Evolutionary conservation across 2,888 invertebrate species (phyloP).

Genomic region (Sericinus montela): DNA sequence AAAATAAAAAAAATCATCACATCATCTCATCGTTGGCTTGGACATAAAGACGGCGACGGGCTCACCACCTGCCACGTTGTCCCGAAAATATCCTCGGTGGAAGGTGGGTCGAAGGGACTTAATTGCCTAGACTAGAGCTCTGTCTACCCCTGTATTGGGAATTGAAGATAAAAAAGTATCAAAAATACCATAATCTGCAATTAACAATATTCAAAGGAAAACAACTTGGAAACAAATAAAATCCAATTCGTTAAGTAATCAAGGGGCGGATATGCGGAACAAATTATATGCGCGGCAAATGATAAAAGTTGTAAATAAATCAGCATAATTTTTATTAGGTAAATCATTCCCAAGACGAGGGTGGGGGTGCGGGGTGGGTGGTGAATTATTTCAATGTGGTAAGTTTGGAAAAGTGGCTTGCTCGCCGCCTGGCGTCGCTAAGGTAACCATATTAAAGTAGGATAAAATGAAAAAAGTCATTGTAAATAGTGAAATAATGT

Average conservation of each 20-base stretch:
- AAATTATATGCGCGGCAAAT: conserved; percentile 35
- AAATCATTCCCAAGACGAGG: conserved; percentile 39
- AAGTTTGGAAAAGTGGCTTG: conserved; percentile 36
- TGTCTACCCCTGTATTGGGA: no score
- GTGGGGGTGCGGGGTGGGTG: conserved; percentile 23
- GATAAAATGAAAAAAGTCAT: not conserved
- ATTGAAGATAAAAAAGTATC: no score
- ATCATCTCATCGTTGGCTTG: no score
- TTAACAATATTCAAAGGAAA: no score
- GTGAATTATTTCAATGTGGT: conserved; percentile 35
- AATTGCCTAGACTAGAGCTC: no score
- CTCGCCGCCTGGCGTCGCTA: conserved; percentile 25
- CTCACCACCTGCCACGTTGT: no score
- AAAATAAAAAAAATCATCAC: no score
- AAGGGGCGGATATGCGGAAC: conserved; percentile 22
- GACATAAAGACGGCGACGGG: no score
- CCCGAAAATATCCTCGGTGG: no score
- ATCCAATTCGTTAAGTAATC: conserved; percentile 25
- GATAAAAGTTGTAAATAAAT: conserved; percentile 50
- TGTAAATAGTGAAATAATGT: no score
- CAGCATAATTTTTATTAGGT: conserved; percentile 58
- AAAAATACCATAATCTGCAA: no score
- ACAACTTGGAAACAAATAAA: conserved; percentile 12
- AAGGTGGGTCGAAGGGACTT: no score
- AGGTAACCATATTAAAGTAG: conserved; percentile 8